phyloP scores from a whole-genome alignment of 2,888 invertebrate genomes.

The Sarcophaga subvicina region DNA sequence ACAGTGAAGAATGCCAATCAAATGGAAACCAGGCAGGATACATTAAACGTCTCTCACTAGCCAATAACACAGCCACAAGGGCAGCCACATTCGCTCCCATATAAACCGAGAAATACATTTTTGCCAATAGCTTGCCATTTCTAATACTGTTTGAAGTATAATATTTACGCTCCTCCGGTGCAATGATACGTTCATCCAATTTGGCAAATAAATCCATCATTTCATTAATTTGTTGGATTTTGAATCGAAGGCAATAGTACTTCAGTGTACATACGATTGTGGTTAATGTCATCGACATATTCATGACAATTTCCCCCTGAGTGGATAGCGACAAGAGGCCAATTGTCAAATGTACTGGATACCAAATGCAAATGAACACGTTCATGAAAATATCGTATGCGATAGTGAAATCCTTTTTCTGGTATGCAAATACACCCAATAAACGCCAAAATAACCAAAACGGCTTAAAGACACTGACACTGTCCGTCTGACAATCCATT shows the following conservation, averaged over 20 bases:
- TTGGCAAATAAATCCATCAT: slow-evolving; percentile 54
- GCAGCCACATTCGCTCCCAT: slow-evolving; percentile 53
- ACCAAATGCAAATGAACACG: slow-evolving; percentile 56
- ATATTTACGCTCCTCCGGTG: slow-evolving; percentile 59
- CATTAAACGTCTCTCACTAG: slow-evolving; percentile 61
- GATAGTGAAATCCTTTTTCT: slow-evolving; percentile 42
- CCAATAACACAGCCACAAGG: slow-evolving; percentile 52
- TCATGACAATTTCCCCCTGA: slow-evolving; percentile 63
- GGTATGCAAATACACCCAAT: slow-evolving; percentile 51
- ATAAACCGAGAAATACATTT: slow-evolving; percentile 48
- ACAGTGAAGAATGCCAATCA: slow-evolving; percentile 60
- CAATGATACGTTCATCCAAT: slow-evolving; percentile 57
- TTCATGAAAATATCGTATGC: slow-evolving; percentile 50
- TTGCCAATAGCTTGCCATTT: slow-evolving; percentile 16
- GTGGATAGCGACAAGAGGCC: slow-evolving; percentile 52
- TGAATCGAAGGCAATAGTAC: slow-evolving; percentile 57
- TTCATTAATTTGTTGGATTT: slow-evolving; percentile 54
- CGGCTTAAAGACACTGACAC: slow-evolving; percentile 47
- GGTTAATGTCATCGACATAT: slow-evolving; percentile 67
- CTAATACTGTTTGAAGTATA: slow-evolving; percentile 33
- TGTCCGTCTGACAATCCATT: slow-evolving; percentile 39
- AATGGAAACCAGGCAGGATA: slow-evolving; percentile 71
- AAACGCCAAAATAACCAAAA: slow-evolving; percentile 63
- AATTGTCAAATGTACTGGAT: slow-evolving; percentile 65
- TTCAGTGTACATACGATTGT: slow-evolving; percentile 63